Conservation (phyloP, 2,113 vertebrate genomes). For the Epinephelus moara region DNA sequence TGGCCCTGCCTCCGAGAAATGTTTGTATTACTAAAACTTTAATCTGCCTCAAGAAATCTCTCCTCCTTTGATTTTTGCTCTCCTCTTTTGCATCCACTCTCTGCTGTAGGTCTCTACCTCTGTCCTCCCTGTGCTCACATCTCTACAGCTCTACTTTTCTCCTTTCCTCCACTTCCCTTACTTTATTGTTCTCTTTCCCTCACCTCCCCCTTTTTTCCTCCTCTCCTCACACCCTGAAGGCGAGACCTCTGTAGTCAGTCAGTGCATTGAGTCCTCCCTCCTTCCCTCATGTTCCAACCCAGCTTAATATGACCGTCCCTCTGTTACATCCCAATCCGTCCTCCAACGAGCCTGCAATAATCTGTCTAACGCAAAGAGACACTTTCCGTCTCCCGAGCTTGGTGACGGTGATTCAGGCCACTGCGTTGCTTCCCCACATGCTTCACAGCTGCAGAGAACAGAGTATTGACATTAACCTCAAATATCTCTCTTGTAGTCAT, state of each 20-base stretch:
- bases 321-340: conserved; percentile 47
- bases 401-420: conserved; percentile 52
- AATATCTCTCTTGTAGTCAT: conserved; percentile 23
- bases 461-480: conserved; percentile 40
- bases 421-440: conserved; percentile 35
- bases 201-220: conserved; percentile 3
- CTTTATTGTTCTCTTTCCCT: conserved; percentile 12
- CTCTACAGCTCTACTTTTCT: conserved; percentile 13
- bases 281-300: conserved; percentile 14
- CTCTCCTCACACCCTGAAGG: conserved; percentile 31
- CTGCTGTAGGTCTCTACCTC: not conserved
- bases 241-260: conserved; percentile 1
- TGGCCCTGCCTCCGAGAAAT: conserved; percentile 26
- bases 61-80: conserved; percentile 13
- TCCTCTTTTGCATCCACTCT: conserved; percentile 10
- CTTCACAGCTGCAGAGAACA: conserved; percentile 35
- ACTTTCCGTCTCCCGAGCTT: conserved; percentile 47
- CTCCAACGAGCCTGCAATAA: conserved; percentile 63
- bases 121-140: not conserved
- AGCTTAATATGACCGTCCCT: conserved; percentile 47
- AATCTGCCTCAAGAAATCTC: conserved; percentile 28
- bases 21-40: conserved; percentile 51
- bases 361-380: conserved; percentile 63
- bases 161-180: not conserved
- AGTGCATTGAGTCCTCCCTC: conserved; percentile 27